These are phyloP conservation scores for Drosophila kanekoi DNA, from an alignment of 2,888 invertebrate genomes.

Conservation along the genomic window DNA sequence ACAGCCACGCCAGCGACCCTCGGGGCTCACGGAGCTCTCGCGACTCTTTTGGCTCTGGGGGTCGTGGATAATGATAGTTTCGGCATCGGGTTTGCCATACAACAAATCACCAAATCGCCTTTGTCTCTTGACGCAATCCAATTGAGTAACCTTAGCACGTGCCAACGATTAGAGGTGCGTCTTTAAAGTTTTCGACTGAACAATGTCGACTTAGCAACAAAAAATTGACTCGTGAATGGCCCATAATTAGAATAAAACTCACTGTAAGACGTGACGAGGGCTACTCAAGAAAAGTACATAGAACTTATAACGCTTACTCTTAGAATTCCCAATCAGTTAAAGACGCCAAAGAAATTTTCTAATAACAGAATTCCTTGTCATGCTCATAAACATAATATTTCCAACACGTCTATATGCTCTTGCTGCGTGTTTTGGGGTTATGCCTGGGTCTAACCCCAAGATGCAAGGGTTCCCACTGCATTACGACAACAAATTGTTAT, in stretches of 20 bases:
- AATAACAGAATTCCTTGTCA: too few species aligned
- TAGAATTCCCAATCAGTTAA: too few species aligned
- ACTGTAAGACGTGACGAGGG: slow-evolving; percentile 6
- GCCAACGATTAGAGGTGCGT: slow-evolving; percentile 66
- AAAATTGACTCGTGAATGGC: slow-evolving; percentile 1
- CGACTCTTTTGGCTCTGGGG: slow-evolving; percentile 45
- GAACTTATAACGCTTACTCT: not conserved
- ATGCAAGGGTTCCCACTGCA: slow-evolving; percentile 7
- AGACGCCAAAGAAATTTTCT: too few species aligned
- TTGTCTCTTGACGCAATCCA: slow-evolving; percentile 46
- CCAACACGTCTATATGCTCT: slow-evolving; percentile 5
- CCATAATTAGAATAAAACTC: slow-evolving; percentile 17
- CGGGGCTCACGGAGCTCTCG: slow-evolving; percentile 63
- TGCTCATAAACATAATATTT: slow-evolving; percentile 10
- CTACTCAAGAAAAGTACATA: not conserved
- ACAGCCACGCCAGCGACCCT: slow-evolving; percentile 72
- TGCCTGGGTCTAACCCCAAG: not conserved
- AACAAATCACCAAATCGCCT: slow-evolving; percentile 53
- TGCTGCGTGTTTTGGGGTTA: not conserved
- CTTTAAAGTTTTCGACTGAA: slow-evolving; percentile 36
- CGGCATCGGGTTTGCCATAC: slow-evolving; percentile 22
- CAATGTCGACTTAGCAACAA: slow-evolving; percentile 8
- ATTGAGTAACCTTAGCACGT: slow-evolving; percentile 78
- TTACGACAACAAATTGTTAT: slow-evolving; percentile 53
- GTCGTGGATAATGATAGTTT: slow-evolving; percentile 68